These are phyloP conservation scores for Galeruca laticollis DNA, from an alignment of 2,888 invertebrate genomes.

Conservation along the genomic window DNA sequence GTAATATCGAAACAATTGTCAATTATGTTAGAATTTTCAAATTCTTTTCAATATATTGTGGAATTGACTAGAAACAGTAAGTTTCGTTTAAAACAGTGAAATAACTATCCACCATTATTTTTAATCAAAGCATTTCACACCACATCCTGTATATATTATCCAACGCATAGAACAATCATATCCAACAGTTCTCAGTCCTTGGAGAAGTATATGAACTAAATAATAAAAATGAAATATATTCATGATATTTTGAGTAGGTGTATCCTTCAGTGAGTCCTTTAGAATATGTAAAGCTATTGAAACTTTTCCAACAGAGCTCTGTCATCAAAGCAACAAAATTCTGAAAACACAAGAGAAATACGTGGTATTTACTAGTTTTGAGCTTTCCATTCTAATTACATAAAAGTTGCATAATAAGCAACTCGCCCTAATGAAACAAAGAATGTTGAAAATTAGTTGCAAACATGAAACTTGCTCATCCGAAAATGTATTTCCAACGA, in stretches of 20 bases:
- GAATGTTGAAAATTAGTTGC: conserved; percentile 37
- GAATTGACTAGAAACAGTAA: no score
- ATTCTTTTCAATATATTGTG: no score
- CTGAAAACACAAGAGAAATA: conserved; percentile 20
- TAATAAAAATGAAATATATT: neutral
- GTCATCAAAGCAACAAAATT: conserved; percentile 12
- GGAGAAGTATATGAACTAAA: no score
- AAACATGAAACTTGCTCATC: conserved; percentile 35
- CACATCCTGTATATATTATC: no score
- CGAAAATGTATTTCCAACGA: conserved; percentile 29
- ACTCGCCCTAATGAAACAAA: conserved; percentile 36
- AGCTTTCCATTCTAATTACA: conserved; percentile 32
- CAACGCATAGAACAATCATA: no score
- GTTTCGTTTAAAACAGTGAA: no score
- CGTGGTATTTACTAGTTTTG: conserved; percentile 27
- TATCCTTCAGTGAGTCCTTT: neutral
- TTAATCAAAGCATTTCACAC: no score
- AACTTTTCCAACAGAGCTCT: conserved; percentile 18
- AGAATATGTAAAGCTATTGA: neutral
- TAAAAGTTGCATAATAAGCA: conserved; percentile 29
- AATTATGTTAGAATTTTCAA: no score
- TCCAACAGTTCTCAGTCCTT: no score
- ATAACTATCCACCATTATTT: no score
- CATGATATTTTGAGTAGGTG: neutral
- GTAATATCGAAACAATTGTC: no score